Evolutionary conservation across 2,888 invertebrate species (phyloP), one percentile per base, ranked within the genome.

Genomic region (Orthosia gothica): DNA sequence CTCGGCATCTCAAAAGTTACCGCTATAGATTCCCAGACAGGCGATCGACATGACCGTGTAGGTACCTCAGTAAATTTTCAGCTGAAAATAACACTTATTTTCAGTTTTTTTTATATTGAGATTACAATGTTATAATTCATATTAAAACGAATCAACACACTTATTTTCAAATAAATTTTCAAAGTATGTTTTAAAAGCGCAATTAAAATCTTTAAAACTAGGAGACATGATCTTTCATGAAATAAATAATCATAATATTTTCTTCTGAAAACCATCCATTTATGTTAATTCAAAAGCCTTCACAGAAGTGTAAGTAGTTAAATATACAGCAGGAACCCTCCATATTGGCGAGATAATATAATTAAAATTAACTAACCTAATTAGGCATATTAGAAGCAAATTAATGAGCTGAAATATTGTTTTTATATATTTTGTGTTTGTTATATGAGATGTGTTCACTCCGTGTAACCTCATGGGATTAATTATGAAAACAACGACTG

Each of bases 321-420:
- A 88, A 86, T 81, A 79, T 81, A 75, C 72, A 81, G 67, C 73
- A 86, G 84, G 81, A 84, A 74, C 82, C 84, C 87, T 87, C 82
- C 86, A 83, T 85, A 87, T 86, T 82, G 79, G 82, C 50, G 81
- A 81, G 87, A 87, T 89, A 84, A 88, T 89, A 88, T 88, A 87
- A 88, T 89, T 87, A 85, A 88, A 88, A 87, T 85, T 84, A 91
- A 91, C 91, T 88, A 88, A 87, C 71, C 75, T 89, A 86, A 91
- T 90, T 87, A 90, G 87, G 83, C 71, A 69, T 73, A 74, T 79
- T 75, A 83, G 57, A 67, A 82, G 67, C 75, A 83, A 85, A 86
- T 84, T 79, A 85, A 88, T 85, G 76, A 85, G 81, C 54, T 72
- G 70, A 85, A 74, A 77, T 79, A 81, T 79, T 74, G 67, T 75